phyloP scores from a whole-genome alignment of 2,888 invertebrate species.

The Zygothrica quintamaculata region DNA sequence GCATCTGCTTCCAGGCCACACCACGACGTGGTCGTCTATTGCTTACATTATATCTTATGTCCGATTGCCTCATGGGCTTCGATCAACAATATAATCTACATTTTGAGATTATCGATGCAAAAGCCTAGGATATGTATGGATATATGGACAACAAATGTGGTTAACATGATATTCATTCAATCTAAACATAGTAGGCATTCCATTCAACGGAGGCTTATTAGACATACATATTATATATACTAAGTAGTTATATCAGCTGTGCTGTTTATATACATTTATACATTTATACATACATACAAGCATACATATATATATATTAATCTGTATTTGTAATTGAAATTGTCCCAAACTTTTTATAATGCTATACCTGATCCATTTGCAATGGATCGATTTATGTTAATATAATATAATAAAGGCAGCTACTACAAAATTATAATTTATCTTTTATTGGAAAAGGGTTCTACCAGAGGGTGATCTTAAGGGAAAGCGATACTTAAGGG shows the following conservation, averaged over 20 bases:
- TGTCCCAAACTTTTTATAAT: conserved; percentile 34
- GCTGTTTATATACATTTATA: too few species aligned
- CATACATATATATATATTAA: conserved; percentile 2
- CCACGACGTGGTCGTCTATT: conserved; percentile 89
- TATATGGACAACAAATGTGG: not conserved
- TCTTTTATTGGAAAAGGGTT: too few species aligned
- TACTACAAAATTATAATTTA: too few species aligned
- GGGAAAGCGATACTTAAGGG: too few species aligned
- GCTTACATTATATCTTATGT: conserved; percentile 93
- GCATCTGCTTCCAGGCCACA: conserved; percentile 88
- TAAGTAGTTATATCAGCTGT: conserved; percentile 17
- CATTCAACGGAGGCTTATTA: conserved; percentile 11
- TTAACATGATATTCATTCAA: not conserved
- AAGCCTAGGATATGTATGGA: conserved; percentile 28
- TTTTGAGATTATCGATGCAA: conserved; percentile 85
- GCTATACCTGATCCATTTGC: not conserved
- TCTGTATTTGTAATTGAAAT: conserved; percentile 14
- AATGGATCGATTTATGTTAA: conserved; percentile 6
- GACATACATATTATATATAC: conserved; percentile 25
- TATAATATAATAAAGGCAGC: conserved; percentile 28
- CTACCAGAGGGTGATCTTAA: too few species aligned
- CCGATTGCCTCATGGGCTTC: conserved; percentile 96
- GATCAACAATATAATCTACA: conserved; percentile 93
- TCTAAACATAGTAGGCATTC: conserved; percentile 8
- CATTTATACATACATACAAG: too few species aligned